phyloP scores from a whole-genome alignment of 2,888 invertebrate species.

The Leptogaster cylindrica region DNA sequence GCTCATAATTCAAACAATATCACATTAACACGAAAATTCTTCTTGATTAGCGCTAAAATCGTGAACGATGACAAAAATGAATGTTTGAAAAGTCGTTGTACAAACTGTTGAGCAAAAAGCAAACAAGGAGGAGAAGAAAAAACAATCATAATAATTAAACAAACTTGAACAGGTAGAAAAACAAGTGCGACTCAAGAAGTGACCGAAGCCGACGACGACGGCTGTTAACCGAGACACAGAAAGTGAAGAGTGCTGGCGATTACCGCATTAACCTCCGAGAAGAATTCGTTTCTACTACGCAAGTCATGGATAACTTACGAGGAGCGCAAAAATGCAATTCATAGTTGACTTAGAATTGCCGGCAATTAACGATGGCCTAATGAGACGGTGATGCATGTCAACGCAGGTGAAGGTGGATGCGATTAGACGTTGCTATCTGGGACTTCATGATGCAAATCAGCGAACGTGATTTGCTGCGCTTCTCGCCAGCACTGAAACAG shows the following conservation, averaged over 20 bases:
- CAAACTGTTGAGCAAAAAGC: background rate
- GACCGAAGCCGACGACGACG: background rate
- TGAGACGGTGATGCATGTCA: conserved; percentile 5
- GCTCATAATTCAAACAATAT: too few relatives aligned
- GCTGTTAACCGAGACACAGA: conserved; percentile 20
- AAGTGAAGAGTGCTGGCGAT: conserved; percentile 21
- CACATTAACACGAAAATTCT: too few relatives aligned
- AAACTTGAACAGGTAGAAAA: conserved; percentile 1
- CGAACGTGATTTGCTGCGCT: too few relatives aligned
- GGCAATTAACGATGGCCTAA: conserved; percentile 1
- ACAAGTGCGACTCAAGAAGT: background rate
- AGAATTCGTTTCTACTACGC: conserved; percentile 3
- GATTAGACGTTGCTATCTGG: background rate
- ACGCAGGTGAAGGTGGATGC: conserved; percentile 23
- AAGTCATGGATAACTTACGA: background rate
- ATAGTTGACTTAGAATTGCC: conserved; percentile 25
- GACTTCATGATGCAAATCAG: too few relatives aligned
- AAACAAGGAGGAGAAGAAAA: background rate
- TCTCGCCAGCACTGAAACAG: too few relatives aligned
- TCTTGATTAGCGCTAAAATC: too few relatives aligned
- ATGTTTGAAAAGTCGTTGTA: conserved; percentile 20
- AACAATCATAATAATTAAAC: background rate
- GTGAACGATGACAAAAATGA: too few relatives aligned
- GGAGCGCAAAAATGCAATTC: conserved; percentile 15
- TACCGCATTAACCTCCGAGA: conserved; percentile 9